Evolutionary conservation across 1,140 invertebrate genomes (phyloP).

Genomic region (Dendrolimus kikuchii): DNA sequence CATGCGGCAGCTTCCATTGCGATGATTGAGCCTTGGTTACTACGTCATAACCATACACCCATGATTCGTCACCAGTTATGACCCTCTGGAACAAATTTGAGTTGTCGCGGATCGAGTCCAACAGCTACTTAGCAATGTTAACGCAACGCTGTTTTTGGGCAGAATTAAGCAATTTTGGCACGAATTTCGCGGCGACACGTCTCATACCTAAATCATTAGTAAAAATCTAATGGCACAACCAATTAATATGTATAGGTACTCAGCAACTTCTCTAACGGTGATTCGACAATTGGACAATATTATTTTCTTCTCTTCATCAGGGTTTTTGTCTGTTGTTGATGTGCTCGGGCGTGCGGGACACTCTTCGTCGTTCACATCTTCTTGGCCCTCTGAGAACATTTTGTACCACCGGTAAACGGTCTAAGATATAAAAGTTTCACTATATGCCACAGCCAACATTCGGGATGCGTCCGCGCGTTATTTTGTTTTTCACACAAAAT

Average conservation of each 20-base stretch:
- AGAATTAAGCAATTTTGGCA: background rate
- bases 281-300: slow-evolving; percentile 21
- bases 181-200: background rate
- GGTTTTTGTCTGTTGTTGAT: slow-evolving; percentile 15
- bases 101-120: slow-evolving; percentile 23
- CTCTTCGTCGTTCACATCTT: slow-evolving; percentile 1
- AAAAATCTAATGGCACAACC: background rate
- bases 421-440: slow-evolving; percentile 13
- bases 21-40: slow-evolving; percentile 35
- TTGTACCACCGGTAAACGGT: slow-evolving; percentile 19
- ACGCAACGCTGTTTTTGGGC: too few species aligned
- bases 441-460: slow-evolving; percentile 17
- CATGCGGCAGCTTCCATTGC: slow-evolving; percentile 19
- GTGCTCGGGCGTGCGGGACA: slow-evolving; percentile 14
- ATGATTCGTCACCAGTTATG: slow-evolving; percentile 32
- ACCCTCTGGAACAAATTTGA: slow-evolving; percentile 25
- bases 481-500: slow-evolving; percentile 19
- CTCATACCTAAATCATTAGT: slow-evolving; percentile 1
- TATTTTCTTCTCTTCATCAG: slow-evolving; percentile 13
- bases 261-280: slow-evolving; percentile 7
- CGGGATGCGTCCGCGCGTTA: slow-evolving; percentile 10
- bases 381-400: slow-evolving; percentile 18
- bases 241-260: background rate
- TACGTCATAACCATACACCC: slow-evolving; percentile 20
- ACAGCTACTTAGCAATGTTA: background rate